phyloP scores from a whole-genome alignment of 2,888 invertebrate genomes.

The Spatulosminthurus flaviceps region DNA sequence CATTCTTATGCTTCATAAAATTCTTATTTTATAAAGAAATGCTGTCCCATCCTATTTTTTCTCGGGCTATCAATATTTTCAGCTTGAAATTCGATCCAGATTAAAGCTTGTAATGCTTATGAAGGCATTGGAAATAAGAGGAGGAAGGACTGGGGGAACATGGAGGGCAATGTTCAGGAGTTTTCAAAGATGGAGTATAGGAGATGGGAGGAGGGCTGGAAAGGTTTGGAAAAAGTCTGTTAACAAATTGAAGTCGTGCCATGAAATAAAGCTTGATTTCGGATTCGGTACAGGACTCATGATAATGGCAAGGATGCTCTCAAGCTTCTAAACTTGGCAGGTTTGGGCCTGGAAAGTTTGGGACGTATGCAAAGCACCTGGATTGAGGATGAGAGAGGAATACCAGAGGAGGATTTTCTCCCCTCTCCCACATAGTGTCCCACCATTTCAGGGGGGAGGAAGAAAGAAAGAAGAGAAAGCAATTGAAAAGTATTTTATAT shows the following conservation, averaged over 20 bases:
- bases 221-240: background rate
- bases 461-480: background rate
- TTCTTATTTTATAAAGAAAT: no score
- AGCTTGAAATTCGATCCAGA: no score
- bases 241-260: slow-evolving; percentile 1
- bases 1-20: no score
- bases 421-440: no score
- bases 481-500: background rate
- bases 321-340: background rate
- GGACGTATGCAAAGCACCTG: slow-evolving; percentile 25
- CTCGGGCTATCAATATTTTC: no score
- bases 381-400: background rate
- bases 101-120: no score
- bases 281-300: background rate
- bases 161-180: no score
- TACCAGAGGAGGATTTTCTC: background rate
- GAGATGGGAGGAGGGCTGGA: background rate
- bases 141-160: no score
- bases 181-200: no score
- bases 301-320: background rate
- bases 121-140: no score
- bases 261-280: background rate
- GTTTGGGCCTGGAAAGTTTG: background rate
- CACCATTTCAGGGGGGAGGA: background rate
- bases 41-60: no score